phyloP scores from a whole-genome alignment of 2,113 vertebrate species.

The Osmerus eperlanus region DNA sequence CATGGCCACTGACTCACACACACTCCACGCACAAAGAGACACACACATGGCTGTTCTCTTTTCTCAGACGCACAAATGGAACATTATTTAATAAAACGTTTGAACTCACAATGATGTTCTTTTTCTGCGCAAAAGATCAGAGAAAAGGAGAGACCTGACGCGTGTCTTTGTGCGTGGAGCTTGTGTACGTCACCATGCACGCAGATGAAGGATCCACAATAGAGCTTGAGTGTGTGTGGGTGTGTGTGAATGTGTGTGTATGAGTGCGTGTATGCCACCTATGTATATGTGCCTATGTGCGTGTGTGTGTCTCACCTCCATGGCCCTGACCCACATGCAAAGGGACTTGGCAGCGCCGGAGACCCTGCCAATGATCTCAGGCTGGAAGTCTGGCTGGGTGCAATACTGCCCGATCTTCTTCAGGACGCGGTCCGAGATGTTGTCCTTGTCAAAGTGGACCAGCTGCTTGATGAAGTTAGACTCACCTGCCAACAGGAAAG shows the following conservation, averaged over 20 bases:
- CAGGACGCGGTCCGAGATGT: constrained; percentile 80
- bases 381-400: constrained; percentile 79
- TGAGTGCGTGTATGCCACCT: background rate
- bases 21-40: too few relatives aligned
- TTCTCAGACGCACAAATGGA: too few relatives aligned
- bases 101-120: too few relatives aligned
- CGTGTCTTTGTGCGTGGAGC: background rate
- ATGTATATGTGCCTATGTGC: constrained; percentile 6
- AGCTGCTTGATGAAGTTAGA: constrained; percentile 86
- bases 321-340: constrained; percentile 91
- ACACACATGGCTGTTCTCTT: too few relatives aligned
- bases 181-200: too few relatives aligned
- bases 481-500: constrained; percentile 71
- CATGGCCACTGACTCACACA: too few relatives aligned
- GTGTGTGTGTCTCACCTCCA: constrained; percentile 74
- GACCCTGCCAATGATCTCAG: constrained; percentile 84
- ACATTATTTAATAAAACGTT: background rate
- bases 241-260: background rate
- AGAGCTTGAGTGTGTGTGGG: background rate
- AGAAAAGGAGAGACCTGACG: background rate
- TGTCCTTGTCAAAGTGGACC: constrained; percentile 86
- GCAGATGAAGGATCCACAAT: background rate
- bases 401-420: constrained; percentile 84
- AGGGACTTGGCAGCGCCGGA: constrained; percentile 86
- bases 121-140: too few relatives aligned